Evolutionary conservation across 2,797 vertebrate species (phyloP).

Genomic region (Gobio occitaniae): DNA sequence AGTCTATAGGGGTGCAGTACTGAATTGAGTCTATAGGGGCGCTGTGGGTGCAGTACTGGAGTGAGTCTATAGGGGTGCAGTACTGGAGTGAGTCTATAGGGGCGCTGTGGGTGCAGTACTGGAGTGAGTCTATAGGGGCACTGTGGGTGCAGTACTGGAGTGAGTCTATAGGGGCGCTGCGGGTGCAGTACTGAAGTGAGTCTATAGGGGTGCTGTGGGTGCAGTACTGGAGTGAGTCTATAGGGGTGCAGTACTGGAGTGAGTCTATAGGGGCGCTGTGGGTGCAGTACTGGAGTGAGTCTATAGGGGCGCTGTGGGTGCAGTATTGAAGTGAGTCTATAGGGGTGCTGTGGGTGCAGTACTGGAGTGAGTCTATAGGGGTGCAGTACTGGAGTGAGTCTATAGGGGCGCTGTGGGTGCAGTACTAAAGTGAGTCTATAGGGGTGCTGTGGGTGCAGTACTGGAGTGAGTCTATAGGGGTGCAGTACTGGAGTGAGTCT

Average conservation of each 20-base stretch:
- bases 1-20: neutral
- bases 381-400: slow-evolving; percentile 5
- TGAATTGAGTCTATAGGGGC: neutral
- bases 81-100: slow-evolving; percentile 2
- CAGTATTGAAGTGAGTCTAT: no score
- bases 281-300: no score
- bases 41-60: no score
- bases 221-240: no score
- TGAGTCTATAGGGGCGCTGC: no score
- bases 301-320: no score
- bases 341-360: no score
- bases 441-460: neutral
- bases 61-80: neutral
- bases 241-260: neutral
- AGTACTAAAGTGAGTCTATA: slow-evolving; percentile 8
- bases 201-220: no score
- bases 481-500: slow-evolving; percentile 8
- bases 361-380: no score
- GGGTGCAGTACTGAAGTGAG: no score
- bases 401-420: neutral
- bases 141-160: no score
- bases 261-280: neutral
- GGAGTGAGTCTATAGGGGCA: neutral
- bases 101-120: neutral
- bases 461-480: slow-evolving; percentile 4